Base-by-base conservation (phyloP, 2,888 invertebrate genomes). In the Flexamia atlantica region DNA sequence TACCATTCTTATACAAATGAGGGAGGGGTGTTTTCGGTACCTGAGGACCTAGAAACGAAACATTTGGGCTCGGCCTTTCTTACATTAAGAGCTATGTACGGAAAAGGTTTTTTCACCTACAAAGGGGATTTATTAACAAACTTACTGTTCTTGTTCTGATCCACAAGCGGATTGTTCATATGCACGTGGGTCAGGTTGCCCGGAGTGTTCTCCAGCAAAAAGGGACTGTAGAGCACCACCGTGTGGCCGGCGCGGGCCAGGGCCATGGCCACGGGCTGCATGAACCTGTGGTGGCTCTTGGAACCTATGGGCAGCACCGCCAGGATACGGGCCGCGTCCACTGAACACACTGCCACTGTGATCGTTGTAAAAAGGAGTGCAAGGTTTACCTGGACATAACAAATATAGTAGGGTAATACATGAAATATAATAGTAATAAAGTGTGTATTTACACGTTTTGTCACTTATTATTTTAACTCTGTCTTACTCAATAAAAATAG, bases 151-250 rank as follows among this genome's bases (percentile, higher is more conserved):
- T 9, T 12, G 46, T 17, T 46, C 46, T 46, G 46, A 14, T 64
- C 64, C 64, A 64, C 28, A 1, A 64, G 28, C 10, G 28, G 4
- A 4, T 30, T 20, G 28, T 64, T 64, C 0, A 20, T 20, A 7
- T 40, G 36, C 12, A 70, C 40, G 40, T 40, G n/a, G 2, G 70
- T 70, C 9, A 40, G 23, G 70, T 70, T 70, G 36, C n/a, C 40
- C 40, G 40, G 36, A n/a, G 36, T 2, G 10, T 70, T 20, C 7
- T 40, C 70, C 40, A 70, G 14, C 7, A 64, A 30, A n/a, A 40
- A 40, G 28, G 70, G 70, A n/a, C 36, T 40, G 70, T 70, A 70
- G 2, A 40, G n/a, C 40, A 70, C 70, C 20, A 70, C 70, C 20
- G 36, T 1, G 30, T 70, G 70, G 2, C 70, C 70, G 12, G 36